These are phyloP conservation scores for Eremophila alpestris DNA, from an alignment of 2,797 vertebrate species.

Conservation along the genomic window DNA sequence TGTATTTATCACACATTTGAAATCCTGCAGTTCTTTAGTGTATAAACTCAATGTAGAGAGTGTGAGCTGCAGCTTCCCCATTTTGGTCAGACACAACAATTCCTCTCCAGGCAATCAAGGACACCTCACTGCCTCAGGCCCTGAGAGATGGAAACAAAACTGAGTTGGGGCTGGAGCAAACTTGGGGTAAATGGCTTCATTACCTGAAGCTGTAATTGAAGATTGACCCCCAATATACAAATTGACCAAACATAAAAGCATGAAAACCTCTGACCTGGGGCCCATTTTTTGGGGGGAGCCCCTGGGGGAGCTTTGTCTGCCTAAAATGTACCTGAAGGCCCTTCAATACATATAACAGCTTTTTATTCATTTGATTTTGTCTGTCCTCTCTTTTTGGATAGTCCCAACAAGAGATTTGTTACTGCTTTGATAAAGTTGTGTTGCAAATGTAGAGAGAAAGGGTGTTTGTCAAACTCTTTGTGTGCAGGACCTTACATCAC, in stretches of 20 bases:
- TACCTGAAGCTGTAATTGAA: neutral
- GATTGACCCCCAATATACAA: neutral
- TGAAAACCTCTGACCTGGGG: fast-evolving
- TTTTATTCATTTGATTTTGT: neutral
- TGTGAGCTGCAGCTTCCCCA: neutral
- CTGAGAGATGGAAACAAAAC: neutral
- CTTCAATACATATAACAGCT: neutral
- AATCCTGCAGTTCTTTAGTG: neutral
- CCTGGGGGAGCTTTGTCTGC: fast-evolving
- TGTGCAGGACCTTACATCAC: neutral
- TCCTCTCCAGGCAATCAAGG: too few species aligned
- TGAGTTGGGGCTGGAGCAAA: neutral
- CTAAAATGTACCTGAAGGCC: fast-evolving
- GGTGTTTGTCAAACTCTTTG: neutral
- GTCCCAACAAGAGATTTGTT: neutral
- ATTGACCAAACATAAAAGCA: neutral
- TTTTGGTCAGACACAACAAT: too few species aligned
- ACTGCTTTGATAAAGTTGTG: neutral
- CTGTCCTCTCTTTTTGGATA: neutral
- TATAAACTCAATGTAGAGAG: too few species aligned
- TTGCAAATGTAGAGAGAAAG: neutral
- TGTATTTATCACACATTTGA: neutral
- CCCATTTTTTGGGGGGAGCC: neutral
- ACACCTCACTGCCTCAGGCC: too few species aligned
- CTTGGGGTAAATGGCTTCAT: neutral